phyloP scores from a whole-genome alignment of 2,888 invertebrate genomes.

The Camptogramma bilineatum region DNA sequence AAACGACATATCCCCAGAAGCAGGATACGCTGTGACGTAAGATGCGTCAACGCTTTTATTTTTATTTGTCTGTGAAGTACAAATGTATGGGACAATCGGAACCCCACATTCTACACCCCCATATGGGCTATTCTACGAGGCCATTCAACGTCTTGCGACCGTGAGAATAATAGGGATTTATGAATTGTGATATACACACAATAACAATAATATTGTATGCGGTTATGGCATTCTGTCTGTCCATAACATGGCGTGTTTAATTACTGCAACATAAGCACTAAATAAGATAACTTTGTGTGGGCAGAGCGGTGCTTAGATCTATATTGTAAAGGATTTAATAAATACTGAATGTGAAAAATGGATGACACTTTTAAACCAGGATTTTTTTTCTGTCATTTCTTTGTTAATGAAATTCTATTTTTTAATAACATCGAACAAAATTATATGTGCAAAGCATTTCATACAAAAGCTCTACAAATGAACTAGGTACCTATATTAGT shows the following conservation, averaged over 20 bases:
- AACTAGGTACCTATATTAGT: no score
- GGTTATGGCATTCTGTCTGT: conserved; percentile 25
- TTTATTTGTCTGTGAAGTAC: conserved; percentile 61
- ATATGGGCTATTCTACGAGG: conserved; percentile 60
- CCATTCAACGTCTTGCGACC: conserved; percentile 60
- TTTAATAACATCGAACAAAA: no score
- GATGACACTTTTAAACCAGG: background rate
- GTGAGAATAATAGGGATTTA: conserved; percentile 62
- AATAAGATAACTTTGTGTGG: conserved; percentile 14
- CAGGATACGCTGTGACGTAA: conserved; percentile 36
- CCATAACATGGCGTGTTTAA: conserved; percentile 24
- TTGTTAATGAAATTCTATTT: no score
- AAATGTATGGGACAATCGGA: conserved; percentile 66
- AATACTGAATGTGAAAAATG: background rate
- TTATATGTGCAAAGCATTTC: no score
- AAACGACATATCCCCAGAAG: conserved; percentile 19
- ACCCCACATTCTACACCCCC: conserved; percentile 69
- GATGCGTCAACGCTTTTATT: conserved; percentile 51
- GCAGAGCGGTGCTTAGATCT: background rate
- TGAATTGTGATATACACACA: conserved; percentile 44
- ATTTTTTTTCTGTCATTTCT: background rate
- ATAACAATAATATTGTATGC: conserved; percentile 34
- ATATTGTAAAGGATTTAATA: background rate
- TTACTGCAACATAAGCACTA: conserved; percentile 26
- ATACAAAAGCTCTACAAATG: no score